Percentiles rank a stretch among this genome's conserved stretches.
phyloP scores from a whole-genome alignment of 2,888 invertebrate genomes.

The Augochlorella aurata region DNA sequence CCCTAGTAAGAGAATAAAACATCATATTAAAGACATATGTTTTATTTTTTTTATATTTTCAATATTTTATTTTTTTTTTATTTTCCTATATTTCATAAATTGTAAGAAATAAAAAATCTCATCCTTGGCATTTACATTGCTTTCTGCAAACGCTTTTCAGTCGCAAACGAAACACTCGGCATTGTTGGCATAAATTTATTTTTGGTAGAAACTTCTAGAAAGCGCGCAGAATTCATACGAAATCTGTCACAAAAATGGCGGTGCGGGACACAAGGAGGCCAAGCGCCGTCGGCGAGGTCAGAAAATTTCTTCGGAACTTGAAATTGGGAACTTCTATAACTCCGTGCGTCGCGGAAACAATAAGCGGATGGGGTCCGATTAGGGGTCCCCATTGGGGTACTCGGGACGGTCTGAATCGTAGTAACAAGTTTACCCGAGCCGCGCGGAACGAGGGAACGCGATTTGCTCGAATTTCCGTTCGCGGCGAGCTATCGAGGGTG shows the following conservation, averaged over 20 bases:
- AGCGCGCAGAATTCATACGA: not conserved
- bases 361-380: conserved; percentile 1
- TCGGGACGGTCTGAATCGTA: not conserved
- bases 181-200: not conserved
- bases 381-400: not conserved
- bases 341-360: not conserved
- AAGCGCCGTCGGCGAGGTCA: not conserved
- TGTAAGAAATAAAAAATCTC: no score
- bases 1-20: no score
- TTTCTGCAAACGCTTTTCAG: no score
- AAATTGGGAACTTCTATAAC: not conserved
- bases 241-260: not conserved
- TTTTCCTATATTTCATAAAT: no score
- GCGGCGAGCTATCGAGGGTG: conserved; percentile 8
- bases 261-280: not conserved
- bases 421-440: conserved; percentile 1
- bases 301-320: not conserved
- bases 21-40: no score
- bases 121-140: no score
- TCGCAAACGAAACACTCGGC: no score
- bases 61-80: no score
- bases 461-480: conserved; percentile 30
- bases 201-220: not conserved
- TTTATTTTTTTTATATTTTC: no score
- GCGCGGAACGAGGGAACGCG: conserved; percentile 15